Percentiles rank a stretch among this genome's conserved stretches.
phyloP scores from a whole-genome alignment of 2,888 invertebrate species.

The Cabera pusaria region DNA sequence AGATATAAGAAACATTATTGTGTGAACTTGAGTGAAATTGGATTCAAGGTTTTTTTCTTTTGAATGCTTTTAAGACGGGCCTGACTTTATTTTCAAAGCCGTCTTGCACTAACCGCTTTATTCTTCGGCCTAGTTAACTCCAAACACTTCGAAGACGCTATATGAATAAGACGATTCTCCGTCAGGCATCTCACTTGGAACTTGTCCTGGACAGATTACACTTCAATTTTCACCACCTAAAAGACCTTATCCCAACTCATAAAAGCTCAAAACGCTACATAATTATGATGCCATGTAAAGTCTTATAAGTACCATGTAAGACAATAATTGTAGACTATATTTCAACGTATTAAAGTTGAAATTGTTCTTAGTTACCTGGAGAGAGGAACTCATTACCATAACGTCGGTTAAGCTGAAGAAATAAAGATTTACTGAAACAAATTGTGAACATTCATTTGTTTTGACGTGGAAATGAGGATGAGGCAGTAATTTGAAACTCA shows the following conservation, averaged over 20 bases:
- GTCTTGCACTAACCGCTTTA: constrained; percentile 19
- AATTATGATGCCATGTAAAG: not conserved
- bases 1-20: too few relatives aligned
- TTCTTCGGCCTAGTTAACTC: constrained; percentile 13
- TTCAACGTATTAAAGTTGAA: constrained; percentile 1
- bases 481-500: constrained; percentile 3
- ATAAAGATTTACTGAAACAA: constrained; percentile 17
- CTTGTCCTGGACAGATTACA: constrained; percentile 40
- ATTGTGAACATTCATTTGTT: constrained; percentile 18
- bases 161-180: constrained; percentile 29
- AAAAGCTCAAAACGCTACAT: constrained; percentile 2
- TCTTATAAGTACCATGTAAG: too few relatives aligned
- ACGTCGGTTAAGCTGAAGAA: constrained; percentile 26
- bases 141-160: constrained; percentile 16
- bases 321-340: not conserved
- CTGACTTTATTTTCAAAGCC: too few relatives aligned
- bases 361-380: constrained; percentile 19
- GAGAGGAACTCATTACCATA: constrained; percentile 57
- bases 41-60: too few relatives aligned
- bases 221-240: constrained; percentile 33
- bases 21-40: too few relatives aligned
- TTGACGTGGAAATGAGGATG: constrained; percentile 8
- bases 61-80: too few relatives aligned
- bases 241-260: not conserved
- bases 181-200: constrained; percentile 50